Evolutionary conservation across 2,888 invertebrate species (phyloP), one percentile per base, ranked within the genome.

Genomic region (Drosophila lutescens): DNA sequence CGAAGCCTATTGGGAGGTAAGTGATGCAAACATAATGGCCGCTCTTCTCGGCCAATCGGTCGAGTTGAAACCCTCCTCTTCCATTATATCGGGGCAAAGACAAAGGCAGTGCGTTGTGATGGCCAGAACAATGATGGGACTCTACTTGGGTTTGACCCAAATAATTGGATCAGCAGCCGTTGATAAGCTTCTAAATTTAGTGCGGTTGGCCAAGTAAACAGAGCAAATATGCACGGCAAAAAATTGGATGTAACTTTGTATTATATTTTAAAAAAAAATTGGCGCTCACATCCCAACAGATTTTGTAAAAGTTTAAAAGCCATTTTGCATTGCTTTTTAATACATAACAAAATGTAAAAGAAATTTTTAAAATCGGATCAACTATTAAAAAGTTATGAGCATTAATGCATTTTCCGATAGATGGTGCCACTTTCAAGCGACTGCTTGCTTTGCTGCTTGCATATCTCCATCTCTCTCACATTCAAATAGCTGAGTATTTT

Each of bases 1-100:
- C 32, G 91, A 94, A 78, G 94, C 94, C 15, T 95, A 94, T 90
- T 80, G 90, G 61, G 93, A 94, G 91, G 94, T 95, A 92, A 91
- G 92, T 90, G 56, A 20, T 57, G 63, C 34, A 57, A 55, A 63
- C 56, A 34, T 49, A 32, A 43, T 32, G 9, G 20, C 23, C 30
- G 2, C 2, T 10, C 20, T 20, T 34, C 17, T 49, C 49, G 34
- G 32, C n/a, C 63, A 34, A 40, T 40, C 61, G 17, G 34, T 40
- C 40, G 32, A 32, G 40, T 23, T 17, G 17, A 26, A 61, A 15
- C 12, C 10, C 30, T 26, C n/a, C 15, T 3, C 3, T 12, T 6
- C 40, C 9, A 41, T 32, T 56, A 20, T 57, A 6, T 10, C 5
- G 3, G 0, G 40, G 0, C 26, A 20, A 17, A 10, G 15, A 17